A percentile compares a stretch with the other conserved stretches of the same genome.
Evolutionary conservation across 2,113 vertebrate genomes (phyloP).

Genomic region (Apteryx mantelli): DNA sequence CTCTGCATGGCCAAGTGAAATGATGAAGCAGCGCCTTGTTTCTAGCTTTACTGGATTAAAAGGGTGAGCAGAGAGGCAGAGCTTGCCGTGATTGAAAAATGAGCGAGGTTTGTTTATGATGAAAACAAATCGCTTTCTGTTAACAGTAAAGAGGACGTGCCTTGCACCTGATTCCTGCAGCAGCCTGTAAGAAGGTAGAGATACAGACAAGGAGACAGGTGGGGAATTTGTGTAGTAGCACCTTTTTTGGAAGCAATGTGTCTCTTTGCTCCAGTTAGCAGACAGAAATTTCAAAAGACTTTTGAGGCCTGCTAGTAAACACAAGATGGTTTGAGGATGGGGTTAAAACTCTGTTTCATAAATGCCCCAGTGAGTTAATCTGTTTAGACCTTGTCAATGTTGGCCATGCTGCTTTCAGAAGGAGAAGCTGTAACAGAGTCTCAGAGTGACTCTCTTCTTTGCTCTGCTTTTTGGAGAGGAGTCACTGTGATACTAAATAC

Average conservation of each 20-base stretch:
- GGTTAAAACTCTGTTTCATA: not conserved
- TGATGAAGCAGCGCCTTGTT: not conserved
- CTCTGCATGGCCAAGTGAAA: not conserved
- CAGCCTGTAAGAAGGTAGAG: not conserved
- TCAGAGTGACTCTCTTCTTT: not conserved
- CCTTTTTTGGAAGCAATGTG: not conserved
- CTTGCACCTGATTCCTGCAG: not conserved
- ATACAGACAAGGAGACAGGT: not conserved
- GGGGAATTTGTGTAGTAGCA: not conserved
- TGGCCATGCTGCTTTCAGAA: not conserved
- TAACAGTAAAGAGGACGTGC: not conserved
- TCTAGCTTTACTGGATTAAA: not conserved
- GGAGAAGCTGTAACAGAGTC: not conserved
- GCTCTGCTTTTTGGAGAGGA: not conserved
- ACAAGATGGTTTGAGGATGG: not conserved
- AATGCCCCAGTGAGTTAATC: not conserved
- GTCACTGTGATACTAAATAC: not conserved
- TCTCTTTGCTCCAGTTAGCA: not conserved
- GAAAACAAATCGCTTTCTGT: not conserved
- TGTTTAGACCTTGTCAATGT: not conserved
- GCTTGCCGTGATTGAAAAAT: not conserved
- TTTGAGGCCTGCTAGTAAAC: not conserved
- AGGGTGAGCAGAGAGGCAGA: not conserved
- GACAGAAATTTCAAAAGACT: not conserved
- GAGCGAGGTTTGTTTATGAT: not conserved